phyloP scores from a whole-genome alignment of 2,888 invertebrate genomes.

The Chirona hameri region DNA sequence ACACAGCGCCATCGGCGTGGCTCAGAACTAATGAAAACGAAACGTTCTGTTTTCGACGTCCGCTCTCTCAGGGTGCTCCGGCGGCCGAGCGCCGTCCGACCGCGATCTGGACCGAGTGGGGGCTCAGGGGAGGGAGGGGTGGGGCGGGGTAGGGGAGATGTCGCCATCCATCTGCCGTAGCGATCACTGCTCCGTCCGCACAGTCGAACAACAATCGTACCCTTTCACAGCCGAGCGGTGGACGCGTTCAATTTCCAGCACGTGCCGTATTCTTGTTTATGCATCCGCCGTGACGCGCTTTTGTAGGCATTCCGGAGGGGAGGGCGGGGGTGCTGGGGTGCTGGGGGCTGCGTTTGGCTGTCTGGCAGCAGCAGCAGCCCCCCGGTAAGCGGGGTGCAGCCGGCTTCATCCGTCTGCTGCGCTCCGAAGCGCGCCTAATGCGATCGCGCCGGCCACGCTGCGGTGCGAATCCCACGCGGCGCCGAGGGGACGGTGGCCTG shows the following conservation, averaged over 20 bases:
- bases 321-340: too few species aligned
- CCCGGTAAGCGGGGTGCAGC: neutral
- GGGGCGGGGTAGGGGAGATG: neutral
- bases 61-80: neutral
- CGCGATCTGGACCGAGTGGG: neutral
- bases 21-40: neutral
- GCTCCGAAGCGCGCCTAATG: neutral
- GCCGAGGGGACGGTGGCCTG: neutral
- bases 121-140: neutral
- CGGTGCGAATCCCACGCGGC: too few species aligned
- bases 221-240: neutral
- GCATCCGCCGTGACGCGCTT: neutral
- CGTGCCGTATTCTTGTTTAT: slow-evolving; percentile 2
- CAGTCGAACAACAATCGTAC: neutral
- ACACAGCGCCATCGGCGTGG: neutral
- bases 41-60: neutral
- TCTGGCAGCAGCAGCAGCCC: neutral
- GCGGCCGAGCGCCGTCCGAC: neutral
- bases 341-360: neutral
- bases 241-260: neutral
- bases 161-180: neutral
- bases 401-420: neutral
- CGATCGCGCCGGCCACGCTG: neutral
- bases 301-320: neutral
- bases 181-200: neutral